A percentile compares a stretch with the other conserved stretches of the same genome.
Evolutionary conservation across 2,113 vertebrate species (phyloP).

Genomic region (Stercorarius parasiticus): DNA sequence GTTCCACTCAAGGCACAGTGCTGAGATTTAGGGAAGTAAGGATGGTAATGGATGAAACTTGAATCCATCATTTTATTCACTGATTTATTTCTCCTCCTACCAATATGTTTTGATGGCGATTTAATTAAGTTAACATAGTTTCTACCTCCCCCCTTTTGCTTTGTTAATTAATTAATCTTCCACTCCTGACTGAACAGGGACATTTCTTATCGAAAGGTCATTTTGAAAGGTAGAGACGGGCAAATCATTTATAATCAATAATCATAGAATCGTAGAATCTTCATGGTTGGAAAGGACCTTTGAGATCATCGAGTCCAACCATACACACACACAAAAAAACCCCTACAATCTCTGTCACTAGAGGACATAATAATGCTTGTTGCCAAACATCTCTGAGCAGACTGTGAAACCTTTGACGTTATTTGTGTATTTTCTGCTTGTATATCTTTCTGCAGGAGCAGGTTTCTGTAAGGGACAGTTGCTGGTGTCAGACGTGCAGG

Average conservation of each 20-base stretch:
- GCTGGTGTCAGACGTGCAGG: not conserved
- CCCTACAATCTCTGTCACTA: too few species aligned
- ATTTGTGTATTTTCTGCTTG: not conserved
- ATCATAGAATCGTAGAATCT: too few species aligned
- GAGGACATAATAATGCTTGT: too few species aligned
- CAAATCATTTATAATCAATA: not conserved
- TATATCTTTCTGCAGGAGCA: not conserved
- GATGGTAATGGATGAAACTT: not conserved
- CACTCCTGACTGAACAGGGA: not conserved
- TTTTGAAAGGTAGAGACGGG: not conserved
- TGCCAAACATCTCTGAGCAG: not conserved
- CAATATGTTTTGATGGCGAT: not conserved
- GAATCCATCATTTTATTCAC: not conserved
- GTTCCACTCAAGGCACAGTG: accelerated
- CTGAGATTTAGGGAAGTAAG: not conserved
- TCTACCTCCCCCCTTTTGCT: not conserved
- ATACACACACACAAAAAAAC: too few species aligned
- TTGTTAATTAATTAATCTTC: not conserved
- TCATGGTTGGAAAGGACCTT: too few species aligned
- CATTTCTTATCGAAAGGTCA: not conserved
- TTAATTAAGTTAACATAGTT: not conserved
- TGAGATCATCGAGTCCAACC: too few species aligned
- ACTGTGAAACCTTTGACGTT: not conserved
- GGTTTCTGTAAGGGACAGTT: not conserved
- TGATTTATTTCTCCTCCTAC: not conserved